Percentiles rank a stretch among this genome's conserved stretches.
phyloP scores from a whole-genome alignment of 2,113 vertebrate genomes.

The Vulpes ferrilata region DNA sequence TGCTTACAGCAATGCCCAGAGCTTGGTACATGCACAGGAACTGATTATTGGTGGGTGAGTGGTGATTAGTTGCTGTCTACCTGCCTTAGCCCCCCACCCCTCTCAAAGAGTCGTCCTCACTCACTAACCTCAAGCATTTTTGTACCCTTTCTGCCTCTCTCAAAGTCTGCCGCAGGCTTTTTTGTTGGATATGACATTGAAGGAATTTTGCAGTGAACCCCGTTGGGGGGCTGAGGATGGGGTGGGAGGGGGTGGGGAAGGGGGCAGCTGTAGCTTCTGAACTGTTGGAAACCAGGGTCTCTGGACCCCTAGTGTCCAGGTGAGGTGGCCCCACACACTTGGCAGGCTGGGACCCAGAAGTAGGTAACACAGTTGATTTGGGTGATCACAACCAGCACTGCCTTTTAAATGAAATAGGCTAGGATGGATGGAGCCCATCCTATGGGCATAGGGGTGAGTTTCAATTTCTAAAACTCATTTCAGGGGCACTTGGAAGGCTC shows the following conservation, averaged over 20 bases:
- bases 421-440: neutral
- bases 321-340: neutral
- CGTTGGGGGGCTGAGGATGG: neutral
- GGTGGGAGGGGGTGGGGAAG: no score
- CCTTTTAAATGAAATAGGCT: neutral
- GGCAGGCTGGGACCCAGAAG: neutral
- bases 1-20: no score
- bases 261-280: neutral
- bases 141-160: neutral
- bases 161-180: neutral
- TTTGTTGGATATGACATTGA: neutral
- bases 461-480: neutral
- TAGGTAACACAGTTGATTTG: neutral
- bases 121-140: neutral
- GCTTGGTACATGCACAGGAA: neutral
- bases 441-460: neutral
- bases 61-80: no score
- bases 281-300: neutral
- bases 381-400: neutral
- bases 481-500: neutral
- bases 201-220: neutral
- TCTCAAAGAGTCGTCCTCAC: no score
- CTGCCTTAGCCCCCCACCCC: no score
- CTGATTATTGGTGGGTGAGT: no score
- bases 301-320: neutral